Evolutionary conservation across 2,113 vertebrate genomes (phyloP), one percentile per base, ranked within the genome.

Genomic region (Nibea albiflora): DNA sequence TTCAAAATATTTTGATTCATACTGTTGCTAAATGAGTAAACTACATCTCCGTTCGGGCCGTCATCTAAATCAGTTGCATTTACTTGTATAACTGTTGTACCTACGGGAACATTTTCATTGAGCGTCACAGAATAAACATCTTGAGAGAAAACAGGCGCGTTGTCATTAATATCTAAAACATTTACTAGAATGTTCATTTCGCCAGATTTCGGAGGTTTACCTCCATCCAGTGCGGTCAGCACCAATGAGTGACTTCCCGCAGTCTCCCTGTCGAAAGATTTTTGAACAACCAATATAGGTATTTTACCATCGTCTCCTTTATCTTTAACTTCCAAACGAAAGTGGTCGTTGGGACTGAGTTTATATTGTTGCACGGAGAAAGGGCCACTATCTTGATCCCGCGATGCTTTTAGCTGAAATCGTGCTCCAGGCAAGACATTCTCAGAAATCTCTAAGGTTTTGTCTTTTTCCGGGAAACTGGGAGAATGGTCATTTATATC

Each of bases 401-500:
- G 84, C 0, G 95, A 84, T 0, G 93, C 80, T 73, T 94, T 85
- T 42, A 96, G 65, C 12, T 91, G 95, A 85, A 96, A 93, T 1
- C 90, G 73, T 14, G 86, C 89, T 8, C 95, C 95, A 0, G 92
- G 87, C 16, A 84, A 62, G 2, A 80, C 90, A 0, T 88, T 85
- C 65, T 96, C 96, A 0, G 83, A 81, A 60, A 96, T 95, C 1
- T 93, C 87, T 17, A 94, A 16, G 7, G 0, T 53, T 77, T 85
- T 93, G 4, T 93, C 83, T 44, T 60, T 64, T 4, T 90, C 90
- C 0, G 90, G 56, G 35, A 97, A 96, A 14, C 20, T 3, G 0
- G 94, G 96, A 0, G 93, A 78, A 24, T 96, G 95, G 24, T 97
- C 96, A 20, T 97, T 97, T 44, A 96, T 76, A 63, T 97, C 96